Conservation (phyloP, 2,888 invertebrate species). For the Alviniconcha strummeri region DNA sequence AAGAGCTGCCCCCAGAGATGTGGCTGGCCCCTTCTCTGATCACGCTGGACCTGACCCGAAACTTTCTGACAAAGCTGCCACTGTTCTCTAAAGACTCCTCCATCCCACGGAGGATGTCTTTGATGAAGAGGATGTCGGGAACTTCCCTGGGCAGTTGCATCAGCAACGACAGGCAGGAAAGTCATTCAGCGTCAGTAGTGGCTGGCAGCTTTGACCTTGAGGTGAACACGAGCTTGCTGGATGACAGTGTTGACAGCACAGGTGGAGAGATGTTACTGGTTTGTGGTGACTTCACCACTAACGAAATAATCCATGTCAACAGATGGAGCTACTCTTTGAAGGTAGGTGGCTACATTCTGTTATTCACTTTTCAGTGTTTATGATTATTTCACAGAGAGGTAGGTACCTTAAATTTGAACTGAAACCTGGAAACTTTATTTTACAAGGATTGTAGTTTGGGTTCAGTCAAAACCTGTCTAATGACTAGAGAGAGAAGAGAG, state of each 20-base stretch:
- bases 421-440: no score
- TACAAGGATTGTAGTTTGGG: no score
- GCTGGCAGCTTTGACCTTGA: conserved; percentile 34
- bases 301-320: conserved; percentile 47
- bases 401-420: no score
- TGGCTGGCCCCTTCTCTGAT: conserved; percentile 50
- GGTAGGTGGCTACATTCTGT: no score
- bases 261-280: neutral
- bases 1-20: conserved; percentile 78
- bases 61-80: conserved; percentile 39
- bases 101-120: conserved; percentile 12
- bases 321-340: conserved; percentile 45
- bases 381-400: no score
- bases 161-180: neutral
- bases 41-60: conserved; percentile 41
- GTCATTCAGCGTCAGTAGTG: conserved; percentile 27
- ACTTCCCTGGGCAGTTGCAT: neutral
- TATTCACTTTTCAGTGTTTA: no score
- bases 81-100: conserved; percentile 31
- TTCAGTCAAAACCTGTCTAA: no score
- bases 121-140: neutral
- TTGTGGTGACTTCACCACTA: conserved; percentile 30
- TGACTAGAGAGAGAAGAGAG: no score
- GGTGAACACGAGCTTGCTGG: conserved; percentile 4
- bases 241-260: conserved; percentile 10